A percentile compares a stretch with the other conserved stretches of the same genome.
Conservation (phyloP, 2,113 vertebrate genomes). For the Helogale parvula region DNA sequence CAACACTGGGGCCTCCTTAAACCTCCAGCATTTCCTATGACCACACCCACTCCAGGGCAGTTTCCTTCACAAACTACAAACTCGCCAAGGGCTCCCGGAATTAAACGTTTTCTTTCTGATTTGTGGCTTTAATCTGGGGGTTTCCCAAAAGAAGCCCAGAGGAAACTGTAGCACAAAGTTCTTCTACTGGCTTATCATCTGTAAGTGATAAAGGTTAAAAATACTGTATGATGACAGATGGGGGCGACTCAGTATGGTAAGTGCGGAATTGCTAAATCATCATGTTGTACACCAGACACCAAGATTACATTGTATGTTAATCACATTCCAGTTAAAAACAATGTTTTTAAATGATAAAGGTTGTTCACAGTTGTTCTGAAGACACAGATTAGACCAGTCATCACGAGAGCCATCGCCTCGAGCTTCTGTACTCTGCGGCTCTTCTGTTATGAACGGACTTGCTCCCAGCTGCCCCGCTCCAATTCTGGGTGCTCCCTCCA, state of each 20-base stretch:
- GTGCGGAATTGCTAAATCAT: neutral
- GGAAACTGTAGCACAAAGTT: neutral
- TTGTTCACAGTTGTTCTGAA: neutral
- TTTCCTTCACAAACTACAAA: neutral
- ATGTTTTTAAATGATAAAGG: neutral
- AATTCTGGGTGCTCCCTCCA: neutral
- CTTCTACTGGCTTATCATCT: neutral
- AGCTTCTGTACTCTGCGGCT: neutral
- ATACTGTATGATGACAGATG: neutral
- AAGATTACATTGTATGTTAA: neutral
- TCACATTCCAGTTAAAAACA: too few species aligned
- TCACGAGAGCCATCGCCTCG: accelerated
- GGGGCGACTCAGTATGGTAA: neutral
- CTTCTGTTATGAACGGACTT: neutral
- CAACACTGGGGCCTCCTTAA: accelerated
- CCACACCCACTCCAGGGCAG: neutral
- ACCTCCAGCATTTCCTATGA: accelerated
- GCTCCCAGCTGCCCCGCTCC: neutral
- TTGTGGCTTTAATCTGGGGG: neutral
- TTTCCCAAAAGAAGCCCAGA: neutral
- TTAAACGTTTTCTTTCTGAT: neutral
- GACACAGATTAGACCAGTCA: neutral
- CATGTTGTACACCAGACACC: neutral
- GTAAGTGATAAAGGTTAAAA: neutral
- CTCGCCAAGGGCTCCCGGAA: neutral